Percentiles rank a stretch among this genome's conserved stretches.
Conservation (phyloP, 53 echinoderm and acorn worm genomes). For the Stichopus horrens region DNA sequence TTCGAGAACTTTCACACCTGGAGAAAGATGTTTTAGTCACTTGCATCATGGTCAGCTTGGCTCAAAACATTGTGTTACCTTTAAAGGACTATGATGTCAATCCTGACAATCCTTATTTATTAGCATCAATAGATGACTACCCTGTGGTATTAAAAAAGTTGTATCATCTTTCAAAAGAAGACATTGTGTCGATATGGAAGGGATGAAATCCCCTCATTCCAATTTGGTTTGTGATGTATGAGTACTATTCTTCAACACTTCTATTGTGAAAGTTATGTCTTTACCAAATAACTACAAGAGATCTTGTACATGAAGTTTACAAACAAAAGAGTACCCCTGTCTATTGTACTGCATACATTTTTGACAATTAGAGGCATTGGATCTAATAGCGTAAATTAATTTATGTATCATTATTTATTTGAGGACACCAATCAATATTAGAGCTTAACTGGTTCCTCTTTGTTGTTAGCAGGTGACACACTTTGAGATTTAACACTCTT, state of each 20-base stretch:
- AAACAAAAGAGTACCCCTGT: too few relatives aligned
- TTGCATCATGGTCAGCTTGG: constrained; percentile 38
- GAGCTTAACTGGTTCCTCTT: too few relatives aligned
- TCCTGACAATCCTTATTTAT: constrained; percentile 50
- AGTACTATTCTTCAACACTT: background rate
- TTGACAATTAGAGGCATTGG: too few relatives aligned
- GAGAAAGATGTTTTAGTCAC: constrained; percentile 54
- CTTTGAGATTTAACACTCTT: too few relatives aligned
- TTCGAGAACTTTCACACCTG: constrained; percentile 29
- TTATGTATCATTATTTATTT: too few relatives aligned
- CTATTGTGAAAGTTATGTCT: too few relatives aligned
- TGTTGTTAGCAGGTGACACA: too few relatives aligned
- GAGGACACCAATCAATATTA: too few relatives aligned
- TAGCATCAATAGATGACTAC: constrained; percentile 35
- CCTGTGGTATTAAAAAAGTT: constrained; percentile 47
- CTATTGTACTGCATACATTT: too few relatives aligned
- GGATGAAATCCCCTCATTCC: background rate
- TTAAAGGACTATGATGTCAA: constrained; percentile 42
- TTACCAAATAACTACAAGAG: too few relatives aligned
- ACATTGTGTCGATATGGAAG: constrained; percentile 30
- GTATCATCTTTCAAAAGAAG: background rate
- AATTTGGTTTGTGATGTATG: background rate
- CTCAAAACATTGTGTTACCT: constrained; percentile 49
- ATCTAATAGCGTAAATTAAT: too few relatives aligned
- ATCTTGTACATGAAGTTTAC: too few relatives aligned